Base-by-base conservation (phyloP, 2,888 invertebrate genomes). In the Phorcus lineatus region DNA sequence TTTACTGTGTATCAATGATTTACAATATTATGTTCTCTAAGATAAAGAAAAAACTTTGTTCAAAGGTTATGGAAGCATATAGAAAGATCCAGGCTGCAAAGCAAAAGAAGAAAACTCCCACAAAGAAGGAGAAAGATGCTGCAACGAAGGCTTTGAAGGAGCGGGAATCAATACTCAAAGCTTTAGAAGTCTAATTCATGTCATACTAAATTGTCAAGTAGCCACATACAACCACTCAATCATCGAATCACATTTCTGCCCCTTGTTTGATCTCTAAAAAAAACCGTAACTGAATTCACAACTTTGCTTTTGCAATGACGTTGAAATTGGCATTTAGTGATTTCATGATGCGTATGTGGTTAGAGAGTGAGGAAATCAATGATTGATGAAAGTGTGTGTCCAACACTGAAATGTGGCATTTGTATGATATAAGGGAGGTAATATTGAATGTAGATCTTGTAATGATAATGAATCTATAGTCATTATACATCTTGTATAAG, bases 61-160 rank as follows among this genome's bases (percentile, higher is more conserved):
- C 83, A 13, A 93, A 95, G 93, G 92, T 96, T 82, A 95, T 97
- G 92, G 97, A 97, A 91, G 95, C 96, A 88, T 97, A 97, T 91
- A 96, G 97, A 88, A 96, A 96, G 91, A 95, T 97, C 89, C 94
- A 96, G 82, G 94, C 95, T 47, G 95, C 96, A 0, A 96, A 97
- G 88, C 96, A 96, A 91, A 97, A 97, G 92, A 96, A 97, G 91
- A 95, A 96, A 85, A 95, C 96, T 9, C 95, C 96, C 4, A 95
- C 96, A 47, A 95, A 95, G 87, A 96, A 96, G 89, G 97, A 97
- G 90, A 96, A 96, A 86, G 97, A 97, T 82, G 95, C 95, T 91
- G 96, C 96, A 11, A 95, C 95, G 95, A 95, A 95, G 89, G 94
- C 95, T 31, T 94, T 96, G 53, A 95, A 95, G 91, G 96, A 96